Conservation (phyloP, 2,113 vertebrate genomes). For the Pollachius pollachius region DNA sequence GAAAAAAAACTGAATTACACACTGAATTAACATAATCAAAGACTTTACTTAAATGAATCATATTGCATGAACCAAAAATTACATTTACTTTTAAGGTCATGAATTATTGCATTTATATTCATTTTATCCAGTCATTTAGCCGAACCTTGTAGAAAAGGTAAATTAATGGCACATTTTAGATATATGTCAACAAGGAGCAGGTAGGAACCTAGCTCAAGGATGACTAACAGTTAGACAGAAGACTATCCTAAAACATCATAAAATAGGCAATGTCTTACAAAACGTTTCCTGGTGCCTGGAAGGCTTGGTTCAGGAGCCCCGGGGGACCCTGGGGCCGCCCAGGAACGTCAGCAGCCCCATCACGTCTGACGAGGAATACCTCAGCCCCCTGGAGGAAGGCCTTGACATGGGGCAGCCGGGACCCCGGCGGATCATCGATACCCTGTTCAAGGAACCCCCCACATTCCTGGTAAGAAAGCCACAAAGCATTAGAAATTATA, state of each 20-base stretch:
- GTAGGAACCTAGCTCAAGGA: neutral
- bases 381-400: constrained; percentile 93
- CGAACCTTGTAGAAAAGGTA: no score
- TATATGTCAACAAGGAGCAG: neutral
- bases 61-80: no score
- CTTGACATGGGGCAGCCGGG: constrained; percentile 76
- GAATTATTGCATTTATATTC: no score
- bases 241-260: no score
- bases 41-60: no score
- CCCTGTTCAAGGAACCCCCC: constrained; percentile 86
- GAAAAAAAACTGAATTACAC: no score
- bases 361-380: constrained; percentile 96
- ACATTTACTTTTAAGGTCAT: no score
- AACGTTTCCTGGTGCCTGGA: neutral
- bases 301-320: constrained; percentile 55
- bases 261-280: neutral
- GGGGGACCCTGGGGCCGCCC: constrained; percentile 64
- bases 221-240: no score
- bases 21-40: no score
- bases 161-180: neutral
- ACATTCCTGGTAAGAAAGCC: constrained; percentile 83
- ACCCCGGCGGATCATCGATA: constrained; percentile 63
- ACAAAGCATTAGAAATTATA: neutral
- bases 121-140: no score
- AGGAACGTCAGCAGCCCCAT: constrained; percentile 89